These are phyloP conservation scores for Thecocarcelia acutangulata DNA, from an alignment of 2,888 invertebrate genomes.

Conservation along the genomic window DNA sequence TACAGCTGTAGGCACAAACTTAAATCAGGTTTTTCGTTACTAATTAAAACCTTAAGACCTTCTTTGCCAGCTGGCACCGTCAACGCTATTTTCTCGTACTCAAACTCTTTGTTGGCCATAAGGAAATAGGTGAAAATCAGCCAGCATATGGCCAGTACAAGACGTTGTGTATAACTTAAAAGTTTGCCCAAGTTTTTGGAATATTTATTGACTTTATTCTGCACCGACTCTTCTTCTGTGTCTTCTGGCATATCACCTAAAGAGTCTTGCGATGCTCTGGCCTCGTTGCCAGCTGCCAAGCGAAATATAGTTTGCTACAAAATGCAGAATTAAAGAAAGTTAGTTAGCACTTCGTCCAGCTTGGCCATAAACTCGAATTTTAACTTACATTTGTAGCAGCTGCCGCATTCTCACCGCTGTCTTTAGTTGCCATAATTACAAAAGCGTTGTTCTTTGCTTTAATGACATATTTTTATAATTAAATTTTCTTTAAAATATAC, in stretches of 20 bases:
- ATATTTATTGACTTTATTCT: not conserved
- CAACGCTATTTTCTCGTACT: constrained; percentile 13
- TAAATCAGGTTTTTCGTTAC: not conserved
- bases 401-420: too few relatives aligned
- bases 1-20: constrained; percentile 44
- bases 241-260: constrained; percentile 34
- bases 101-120: constrained; percentile 53
- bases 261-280: constrained; percentile 22
- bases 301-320: not conserved
- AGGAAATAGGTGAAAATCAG: constrained; percentile 58
- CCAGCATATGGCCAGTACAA: constrained; percentile 55
- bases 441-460: too few relatives aligned
- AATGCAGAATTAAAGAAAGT: not conserved
- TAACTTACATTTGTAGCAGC: too few relatives aligned
- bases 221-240: constrained; percentile 1
- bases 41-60: constrained; percentile 8
- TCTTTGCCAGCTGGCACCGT: constrained; percentile 29
- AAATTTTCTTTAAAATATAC: too few relatives aligned
- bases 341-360: too few relatives aligned
- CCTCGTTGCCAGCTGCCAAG: constrained; percentile 6
- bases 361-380: too few relatives aligned
- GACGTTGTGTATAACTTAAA: constrained; percentile 9
- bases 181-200: constrained; percentile 6
- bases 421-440: too few relatives aligned
- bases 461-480: too few relatives aligned